These are phyloP conservation scores for Trachops cirrhosus DNA, from an alignment of 2,797 vertebrate species.

Conservation along the genomic window DNA sequence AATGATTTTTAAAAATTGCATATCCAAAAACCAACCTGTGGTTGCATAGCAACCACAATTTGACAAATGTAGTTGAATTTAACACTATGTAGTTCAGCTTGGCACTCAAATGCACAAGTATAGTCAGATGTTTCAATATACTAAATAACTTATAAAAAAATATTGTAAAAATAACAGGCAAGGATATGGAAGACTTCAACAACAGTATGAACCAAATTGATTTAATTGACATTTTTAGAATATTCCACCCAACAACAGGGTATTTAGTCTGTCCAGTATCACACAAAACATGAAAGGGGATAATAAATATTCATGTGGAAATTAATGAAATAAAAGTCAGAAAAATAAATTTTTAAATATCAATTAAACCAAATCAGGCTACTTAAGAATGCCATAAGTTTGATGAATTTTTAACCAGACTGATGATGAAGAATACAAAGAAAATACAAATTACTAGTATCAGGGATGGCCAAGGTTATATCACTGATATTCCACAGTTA, in stretches of 20 bases:
- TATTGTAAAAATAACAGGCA: too few species aligned
- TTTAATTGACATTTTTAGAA: neutral
- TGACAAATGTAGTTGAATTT: neutral
- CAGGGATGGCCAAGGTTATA: neutral
- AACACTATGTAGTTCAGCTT: neutral
- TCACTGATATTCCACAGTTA: neutral
- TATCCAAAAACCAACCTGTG: neutral
- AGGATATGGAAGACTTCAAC: neutral
- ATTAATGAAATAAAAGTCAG: neutral
- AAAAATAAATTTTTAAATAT: neutral
- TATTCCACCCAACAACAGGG: neutral
- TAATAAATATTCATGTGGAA: neutral
- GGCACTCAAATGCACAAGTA: neutral
- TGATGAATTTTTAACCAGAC: neutral
- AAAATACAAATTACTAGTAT: neutral
- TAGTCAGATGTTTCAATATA: neutral
- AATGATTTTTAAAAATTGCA: neutral
- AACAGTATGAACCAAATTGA: neutral
- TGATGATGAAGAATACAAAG: neutral
- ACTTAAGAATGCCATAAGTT: neutral
- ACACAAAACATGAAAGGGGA: neutral
- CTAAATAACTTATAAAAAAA: neutral
- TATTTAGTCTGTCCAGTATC: neutral
- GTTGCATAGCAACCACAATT: neutral
- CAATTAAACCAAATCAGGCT: neutral